Conservation (phyloP, 2,888 invertebrate genomes). For the Volucella inflata region DNA sequence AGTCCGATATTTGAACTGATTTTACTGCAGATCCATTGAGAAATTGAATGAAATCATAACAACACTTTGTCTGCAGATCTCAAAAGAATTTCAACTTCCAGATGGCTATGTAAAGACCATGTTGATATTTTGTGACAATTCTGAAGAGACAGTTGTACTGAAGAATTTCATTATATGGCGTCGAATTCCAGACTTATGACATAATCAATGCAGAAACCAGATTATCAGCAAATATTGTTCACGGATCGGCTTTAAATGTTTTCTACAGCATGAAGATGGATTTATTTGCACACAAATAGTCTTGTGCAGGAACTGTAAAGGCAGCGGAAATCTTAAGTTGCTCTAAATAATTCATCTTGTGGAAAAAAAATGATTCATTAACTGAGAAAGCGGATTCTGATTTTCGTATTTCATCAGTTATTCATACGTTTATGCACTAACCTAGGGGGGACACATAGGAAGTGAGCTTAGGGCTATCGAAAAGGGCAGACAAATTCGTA, state of each 20-base stretch:
- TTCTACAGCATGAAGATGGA: constrained; percentile 78
- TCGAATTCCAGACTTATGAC: constrained; percentile 81
- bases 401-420: neutral
- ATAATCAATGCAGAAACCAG: constrained; percentile 81
- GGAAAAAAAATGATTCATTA: neutral
- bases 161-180: constrained; percentile 79
- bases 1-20: constrained; percentile 81
- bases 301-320: constrained; percentile 80
- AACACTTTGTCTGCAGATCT: constrained; percentile 78
- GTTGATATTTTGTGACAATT: constrained; percentile 79
- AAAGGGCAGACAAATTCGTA: too few species aligned
- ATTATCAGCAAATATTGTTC: constrained; percentile 79
- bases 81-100: constrained; percentile 81
- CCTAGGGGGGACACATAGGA: too few species aligned
- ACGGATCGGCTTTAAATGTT: constrained; percentile 80
- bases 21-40: constrained; percentile 80
- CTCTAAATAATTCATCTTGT: neutral
- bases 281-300: constrained; percentile 81
- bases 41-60: constrained; percentile 82
- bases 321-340: constrained; percentile 19
- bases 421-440: too few species aligned
- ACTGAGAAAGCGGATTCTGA: constrained; percentile 1
- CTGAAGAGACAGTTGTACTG: constrained; percentile 81
- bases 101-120: constrained; percentile 81
- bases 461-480: too few species aligned